Conservation (phyloP, 2,888 invertebrate species). For the Dicranocentrus wangi region DNA sequence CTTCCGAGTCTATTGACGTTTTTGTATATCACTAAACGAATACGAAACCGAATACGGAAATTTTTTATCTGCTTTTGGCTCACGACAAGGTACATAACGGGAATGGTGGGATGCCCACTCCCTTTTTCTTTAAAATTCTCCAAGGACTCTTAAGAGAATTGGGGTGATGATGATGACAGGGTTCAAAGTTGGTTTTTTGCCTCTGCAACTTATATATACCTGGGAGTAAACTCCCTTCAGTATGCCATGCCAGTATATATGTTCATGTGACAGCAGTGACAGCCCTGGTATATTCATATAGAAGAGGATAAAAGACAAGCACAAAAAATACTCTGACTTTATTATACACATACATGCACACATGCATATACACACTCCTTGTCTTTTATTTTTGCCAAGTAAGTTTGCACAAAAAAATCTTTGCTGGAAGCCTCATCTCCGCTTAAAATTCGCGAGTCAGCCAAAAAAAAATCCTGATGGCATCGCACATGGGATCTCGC, state of each 20-base stretch:
- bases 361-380: too few species aligned
- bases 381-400: not conserved
- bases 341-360: too few species aligned
- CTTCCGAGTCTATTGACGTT: constrained; percentile 1
- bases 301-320: not conserved
- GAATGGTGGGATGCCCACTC: too few species aligned
- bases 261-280: constrained; percentile 7
- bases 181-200: not conserved
- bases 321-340: too few species aligned
- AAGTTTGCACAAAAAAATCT: not conserved
- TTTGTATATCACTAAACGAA: too few species aligned
- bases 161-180: constrained; percentile 16
- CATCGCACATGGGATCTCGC: constrained; percentile 12
- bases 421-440: constrained; percentile 11
- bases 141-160: constrained; percentile 17
- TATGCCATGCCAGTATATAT: too few species aligned
- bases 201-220: not conserved
- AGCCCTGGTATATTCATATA: not conserved
- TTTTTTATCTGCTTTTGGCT: too few species aligned
- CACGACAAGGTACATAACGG: too few species aligned
- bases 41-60: too few species aligned
- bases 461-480: constrained; percentile 49
- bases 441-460: constrained; percentile 47
- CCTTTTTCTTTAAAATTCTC: constrained; percentile 32
- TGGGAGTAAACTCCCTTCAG: too few species aligned